Conservation (phyloP, 2,888 invertebrate genomes). For the Prosapia bicincta region DNA sequence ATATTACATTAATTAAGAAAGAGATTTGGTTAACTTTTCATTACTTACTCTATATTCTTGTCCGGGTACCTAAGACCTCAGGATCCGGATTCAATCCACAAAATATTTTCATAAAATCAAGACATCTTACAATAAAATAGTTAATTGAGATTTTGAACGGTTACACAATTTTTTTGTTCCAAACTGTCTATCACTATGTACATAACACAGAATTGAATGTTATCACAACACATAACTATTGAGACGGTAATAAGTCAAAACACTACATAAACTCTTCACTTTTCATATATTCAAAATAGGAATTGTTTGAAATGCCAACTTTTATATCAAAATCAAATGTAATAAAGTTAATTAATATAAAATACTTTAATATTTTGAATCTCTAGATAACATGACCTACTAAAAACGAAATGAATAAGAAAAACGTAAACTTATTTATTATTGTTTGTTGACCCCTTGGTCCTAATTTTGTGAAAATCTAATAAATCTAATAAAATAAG, state of each 20-base stretch:
- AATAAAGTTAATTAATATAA: too few species aligned
- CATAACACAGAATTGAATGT: background rate
- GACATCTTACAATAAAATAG: background rate
- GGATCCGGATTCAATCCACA: background rate
- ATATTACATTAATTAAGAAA: too few species aligned
- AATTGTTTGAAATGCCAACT: background rate
- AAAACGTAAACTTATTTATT: too few species aligned
- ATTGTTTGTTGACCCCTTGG: too few species aligned
- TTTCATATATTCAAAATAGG: background rate
- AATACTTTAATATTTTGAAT: too few species aligned
- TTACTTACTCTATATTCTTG: background rate
- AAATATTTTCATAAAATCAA: background rate
- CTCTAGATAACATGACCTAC: too few species aligned
- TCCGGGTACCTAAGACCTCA: background rate
- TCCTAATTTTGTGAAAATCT: too few species aligned
- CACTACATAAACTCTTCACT: background rate
- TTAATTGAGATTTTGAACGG: background rate
- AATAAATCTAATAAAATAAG: too few species aligned
- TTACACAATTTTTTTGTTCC: background rate
- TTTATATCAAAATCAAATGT: too few species aligned
- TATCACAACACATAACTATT: background rate
- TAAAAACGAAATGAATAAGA: too few species aligned
- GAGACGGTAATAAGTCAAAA: background rate
- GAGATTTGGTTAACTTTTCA: background rate
- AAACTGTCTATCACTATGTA: background rate